Percentiles rank a stretch among this genome's conserved stretches.
phyloP scores from a whole-genome alignment of 2,113 vertebrate species.

The Tetrax tetrax region DNA sequence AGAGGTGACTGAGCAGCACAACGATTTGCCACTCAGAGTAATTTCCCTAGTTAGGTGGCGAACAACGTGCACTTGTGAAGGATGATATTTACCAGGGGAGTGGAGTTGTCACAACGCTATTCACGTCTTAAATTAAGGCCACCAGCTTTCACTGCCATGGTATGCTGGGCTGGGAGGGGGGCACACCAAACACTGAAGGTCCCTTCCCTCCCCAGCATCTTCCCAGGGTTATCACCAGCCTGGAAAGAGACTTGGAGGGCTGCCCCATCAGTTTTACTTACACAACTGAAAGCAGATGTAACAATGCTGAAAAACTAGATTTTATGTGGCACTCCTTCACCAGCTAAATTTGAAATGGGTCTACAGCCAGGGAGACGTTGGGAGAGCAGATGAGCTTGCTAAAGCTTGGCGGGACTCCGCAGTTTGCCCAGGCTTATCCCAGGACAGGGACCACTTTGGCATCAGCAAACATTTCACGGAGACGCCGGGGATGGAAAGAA shows the following conservation, averaged over 20 bases:
- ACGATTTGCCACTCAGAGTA: background rate
- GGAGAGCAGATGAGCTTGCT: background rate
- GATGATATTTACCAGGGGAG: too few species aligned
- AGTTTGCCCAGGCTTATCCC: background rate
- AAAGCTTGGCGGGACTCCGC: background rate
- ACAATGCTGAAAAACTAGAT: background rate
- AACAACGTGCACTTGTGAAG: background rate
- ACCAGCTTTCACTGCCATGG: background rate
- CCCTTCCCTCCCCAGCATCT: background rate
- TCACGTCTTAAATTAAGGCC: background rate
- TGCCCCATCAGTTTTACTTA: background rate
- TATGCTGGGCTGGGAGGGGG: background rate
- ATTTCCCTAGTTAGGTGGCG: background rate
- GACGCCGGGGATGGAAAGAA: background rate
- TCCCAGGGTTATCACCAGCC: background rate
- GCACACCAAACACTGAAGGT: fast-evolving
- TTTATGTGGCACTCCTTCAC: background rate
- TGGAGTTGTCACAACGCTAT: background rate
- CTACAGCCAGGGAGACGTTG: background rate
- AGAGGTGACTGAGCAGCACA: background rate
- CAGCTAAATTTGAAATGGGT: background rate
- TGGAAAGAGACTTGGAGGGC: background rate
- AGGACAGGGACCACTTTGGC: background rate
- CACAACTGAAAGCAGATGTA: background rate
- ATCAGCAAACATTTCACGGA: fast-evolving